Evolutionary conservation across 2,797 vertebrate genomes (phyloP).

Genomic region (Ambastaia sidthimunki): DNA sequence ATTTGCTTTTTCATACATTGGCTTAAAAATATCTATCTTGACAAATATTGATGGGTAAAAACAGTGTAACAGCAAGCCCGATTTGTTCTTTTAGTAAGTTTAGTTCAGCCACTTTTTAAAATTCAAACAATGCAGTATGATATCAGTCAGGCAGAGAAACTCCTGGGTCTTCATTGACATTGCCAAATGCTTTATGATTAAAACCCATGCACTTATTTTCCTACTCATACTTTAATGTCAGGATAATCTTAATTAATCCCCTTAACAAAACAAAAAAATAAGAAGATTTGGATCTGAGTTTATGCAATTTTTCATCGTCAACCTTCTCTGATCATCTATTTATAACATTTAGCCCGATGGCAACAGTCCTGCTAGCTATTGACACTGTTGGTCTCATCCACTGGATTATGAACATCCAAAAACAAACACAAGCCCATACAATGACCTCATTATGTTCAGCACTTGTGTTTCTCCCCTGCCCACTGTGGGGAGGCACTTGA

Average conservation of each 20-base stretch:
- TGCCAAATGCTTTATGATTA: conserved; percentile 68
- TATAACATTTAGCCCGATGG: neutral
- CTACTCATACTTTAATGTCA: conserved; percentile 65
- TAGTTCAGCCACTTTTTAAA: neutral
- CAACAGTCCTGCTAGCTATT: conserved; percentile 55
- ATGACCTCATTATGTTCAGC: conserved; percentile 13
- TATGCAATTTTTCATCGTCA: conserved; percentile 24
- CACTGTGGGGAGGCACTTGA: conserved; percentile 29
- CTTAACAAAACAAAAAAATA: conserved; percentile 69
- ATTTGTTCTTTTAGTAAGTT: neutral
- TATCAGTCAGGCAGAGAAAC: neutral
- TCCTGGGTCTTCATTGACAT: conserved; percentile 4
- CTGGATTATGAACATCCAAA: conserved; percentile 36
- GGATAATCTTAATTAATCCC: conserved; percentile 76
- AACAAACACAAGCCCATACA: conserved; percentile 47
- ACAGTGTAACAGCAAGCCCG: too few relatives aligned
- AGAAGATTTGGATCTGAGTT: conserved; percentile 40
- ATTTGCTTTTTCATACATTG: too few relatives aligned
- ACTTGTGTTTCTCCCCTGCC: conserved; percentile 7
- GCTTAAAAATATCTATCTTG: neutral
- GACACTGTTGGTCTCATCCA: conserved; percentile 15
- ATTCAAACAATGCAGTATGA: neutral
- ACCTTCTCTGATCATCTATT: conserved; percentile 22
- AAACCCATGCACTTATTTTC: conserved; percentile 66
- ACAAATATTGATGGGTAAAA: neutral